Conservation (phyloP, 1,140 invertebrate genomes). For the Theocolax elegans region DNA sequence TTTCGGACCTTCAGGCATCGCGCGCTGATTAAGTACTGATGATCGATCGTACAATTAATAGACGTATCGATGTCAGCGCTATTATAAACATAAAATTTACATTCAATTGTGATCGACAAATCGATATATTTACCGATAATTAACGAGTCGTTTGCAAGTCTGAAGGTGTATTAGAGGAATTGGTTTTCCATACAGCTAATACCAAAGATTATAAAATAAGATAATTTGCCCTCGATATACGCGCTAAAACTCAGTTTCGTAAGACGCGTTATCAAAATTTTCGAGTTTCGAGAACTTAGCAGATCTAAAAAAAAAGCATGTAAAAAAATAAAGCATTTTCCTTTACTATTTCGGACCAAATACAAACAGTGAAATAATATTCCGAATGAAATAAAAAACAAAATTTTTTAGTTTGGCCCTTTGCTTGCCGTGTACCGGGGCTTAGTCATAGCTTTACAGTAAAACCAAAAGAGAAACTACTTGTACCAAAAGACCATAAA, state of each 20-base stretch:
- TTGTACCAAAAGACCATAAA: constrained; percentile 52
- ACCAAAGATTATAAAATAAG: constrained; percentile 64
- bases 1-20: constrained; percentile 1
- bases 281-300: too few species aligned
- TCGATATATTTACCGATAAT: not conserved
- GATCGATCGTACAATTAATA: too few species aligned
- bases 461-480: constrained; percentile 58
- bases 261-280: constrained; percentile 1
- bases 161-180: constrained; percentile 41
- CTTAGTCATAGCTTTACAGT: constrained; percentile 62
- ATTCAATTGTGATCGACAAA: not conserved
- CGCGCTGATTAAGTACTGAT: not conserved
- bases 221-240: constrained; percentile 53
- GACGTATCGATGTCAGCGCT: too few species aligned
- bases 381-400: not conserved
- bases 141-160: not conserved
- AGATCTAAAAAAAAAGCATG: too few species aligned
- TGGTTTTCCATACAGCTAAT: constrained; percentile 61
- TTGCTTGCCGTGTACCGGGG: constrained; percentile 44
- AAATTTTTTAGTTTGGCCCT: constrained; percentile 4
- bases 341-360: too few species aligned
- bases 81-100: too few species aligned
- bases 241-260: constrained; percentile 21
- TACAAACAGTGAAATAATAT: too few species aligned
- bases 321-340: not conserved